Conservation (phyloP, 2,888 invertebrate genomes). For the Timandra comae region DNA sequence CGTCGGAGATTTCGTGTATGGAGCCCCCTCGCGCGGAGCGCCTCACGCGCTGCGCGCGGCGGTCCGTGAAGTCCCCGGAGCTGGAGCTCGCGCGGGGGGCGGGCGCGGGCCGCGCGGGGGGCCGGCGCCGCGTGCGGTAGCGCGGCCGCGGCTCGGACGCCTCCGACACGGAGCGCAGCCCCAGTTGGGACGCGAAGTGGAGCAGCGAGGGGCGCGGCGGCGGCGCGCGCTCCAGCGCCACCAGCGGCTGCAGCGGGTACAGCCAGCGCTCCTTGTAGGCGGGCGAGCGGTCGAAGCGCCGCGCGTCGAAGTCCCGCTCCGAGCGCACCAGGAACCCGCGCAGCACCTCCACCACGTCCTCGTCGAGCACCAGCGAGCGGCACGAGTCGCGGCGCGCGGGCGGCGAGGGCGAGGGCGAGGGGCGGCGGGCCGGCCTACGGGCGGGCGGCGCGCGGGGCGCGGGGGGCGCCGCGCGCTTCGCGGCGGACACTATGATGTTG, state of each 20-base stretch:
- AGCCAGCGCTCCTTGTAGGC: slow-evolving; percentile 20
- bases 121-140: neutral
- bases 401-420: neutral
- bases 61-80: no score
- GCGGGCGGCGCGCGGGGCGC: neutral
- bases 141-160: neutral
- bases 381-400: neutral
- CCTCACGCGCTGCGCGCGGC: no score
- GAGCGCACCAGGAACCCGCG: slow-evolving; percentile 6
- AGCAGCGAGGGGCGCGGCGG: slow-evolving; percentile 24
- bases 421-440: neutral
- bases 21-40: no score
- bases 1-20: no score
- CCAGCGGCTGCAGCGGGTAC: slow-evolving; percentile 46
- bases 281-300: slow-evolving; percentile 7
- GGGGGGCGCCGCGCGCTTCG: neutral
- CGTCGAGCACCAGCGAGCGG: slow-evolving; percentile 9
- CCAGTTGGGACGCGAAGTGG: slow-evolving; percentile 35
- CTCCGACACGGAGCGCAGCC: slow-evolving; percentile 27
- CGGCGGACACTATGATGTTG: no score
- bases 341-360: slow-evolving; percentile 8
- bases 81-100: no score
- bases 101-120: no score
- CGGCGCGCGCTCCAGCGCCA: slow-evolving; percentile 25
- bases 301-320: slow-evolving; percentile 3